Conservation (phyloP, 2,888 invertebrate species). For the Kuschelorhynchus macadamiae region DNA sequence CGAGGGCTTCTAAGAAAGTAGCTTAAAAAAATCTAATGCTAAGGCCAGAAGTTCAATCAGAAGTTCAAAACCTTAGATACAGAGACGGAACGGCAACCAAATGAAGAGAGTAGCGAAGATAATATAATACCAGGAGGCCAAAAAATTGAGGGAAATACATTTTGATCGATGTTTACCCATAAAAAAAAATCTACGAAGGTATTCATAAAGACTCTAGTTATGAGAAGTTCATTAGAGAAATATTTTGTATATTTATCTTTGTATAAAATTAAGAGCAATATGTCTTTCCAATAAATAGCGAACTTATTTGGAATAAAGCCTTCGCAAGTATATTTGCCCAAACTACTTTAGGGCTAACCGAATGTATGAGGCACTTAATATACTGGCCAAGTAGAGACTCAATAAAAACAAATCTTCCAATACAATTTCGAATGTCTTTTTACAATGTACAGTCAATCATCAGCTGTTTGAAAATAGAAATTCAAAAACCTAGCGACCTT, state of each 20-base stretch:
- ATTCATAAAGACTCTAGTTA: slow-evolving; percentile 10
- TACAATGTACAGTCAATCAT: slow-evolving; percentile 56
- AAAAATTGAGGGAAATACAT: background rate
- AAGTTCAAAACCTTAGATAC: background rate
- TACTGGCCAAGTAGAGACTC: slow-evolving; percentile 18
- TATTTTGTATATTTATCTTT: slow-evolving; percentile 18
- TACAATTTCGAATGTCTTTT: slow-evolving; percentile 13
- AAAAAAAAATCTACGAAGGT: background rate
- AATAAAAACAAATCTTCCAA: slow-evolving; percentile 23
- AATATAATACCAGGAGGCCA: background rate
- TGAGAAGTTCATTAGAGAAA: slow-evolving; percentile 13
- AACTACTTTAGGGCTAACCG: background rate
- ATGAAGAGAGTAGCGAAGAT: background rate
- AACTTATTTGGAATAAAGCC: background rate
- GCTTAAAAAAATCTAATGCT: slow-evolving; percentile 5
- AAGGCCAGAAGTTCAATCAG: background rate
- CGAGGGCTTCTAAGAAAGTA: background rate
- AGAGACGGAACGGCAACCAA: slow-evolving; percentile 7
- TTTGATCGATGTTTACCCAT: too few relatives aligned
- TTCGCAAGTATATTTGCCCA: slow-evolving; percentile 1
- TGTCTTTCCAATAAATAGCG: too few relatives aligned
- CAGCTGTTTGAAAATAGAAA: slow-evolving; percentile 63
- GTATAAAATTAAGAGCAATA: slow-evolving; percentile 22
- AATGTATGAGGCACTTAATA: slow-evolving; percentile 13
- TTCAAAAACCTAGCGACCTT: slow-evolving; percentile 62